Conservation (phyloP, 2,797 vertebrate genomes). For the Psittacula derbiana region DNA sequence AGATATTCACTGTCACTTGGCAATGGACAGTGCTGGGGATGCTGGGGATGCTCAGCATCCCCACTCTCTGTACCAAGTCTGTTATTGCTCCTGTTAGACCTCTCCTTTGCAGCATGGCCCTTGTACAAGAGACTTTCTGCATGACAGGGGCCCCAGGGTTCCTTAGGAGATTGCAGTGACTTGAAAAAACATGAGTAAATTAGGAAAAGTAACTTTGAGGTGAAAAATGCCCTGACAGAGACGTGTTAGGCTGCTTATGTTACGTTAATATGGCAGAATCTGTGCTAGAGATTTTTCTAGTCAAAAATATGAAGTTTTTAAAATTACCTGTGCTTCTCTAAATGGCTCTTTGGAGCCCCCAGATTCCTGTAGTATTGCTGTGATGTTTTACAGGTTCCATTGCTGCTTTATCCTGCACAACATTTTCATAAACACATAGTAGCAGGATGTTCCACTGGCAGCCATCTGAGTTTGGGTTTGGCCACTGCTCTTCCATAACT, state of each 20-base stretch:
- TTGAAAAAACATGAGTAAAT: neutral
- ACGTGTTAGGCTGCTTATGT: neutral
- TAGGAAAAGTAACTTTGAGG: neutral
- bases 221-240: neutral
- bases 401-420: neutral
- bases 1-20: neutral
- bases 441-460: neutral
- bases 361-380: neutral
- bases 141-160: neutral
- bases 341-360: neutral
- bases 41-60: neutral
- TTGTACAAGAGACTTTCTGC: neutral
- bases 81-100: neutral
- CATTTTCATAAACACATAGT: accelerated
- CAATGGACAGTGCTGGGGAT: too few relatives aligned
- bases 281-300: neutral
- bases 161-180: neutral
- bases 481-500: accelerated
- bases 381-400: neutral
- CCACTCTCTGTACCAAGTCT: neutral
- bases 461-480: neutral
- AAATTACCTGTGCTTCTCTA: neutral
- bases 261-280: neutral
- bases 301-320: neutral
- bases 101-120: neutral